Evolutionary conservation across 2,113 vertebrate genomes (phyloP), one percentile per base, ranked within the genome.

Genomic region (Anhinga rufa): DNA sequence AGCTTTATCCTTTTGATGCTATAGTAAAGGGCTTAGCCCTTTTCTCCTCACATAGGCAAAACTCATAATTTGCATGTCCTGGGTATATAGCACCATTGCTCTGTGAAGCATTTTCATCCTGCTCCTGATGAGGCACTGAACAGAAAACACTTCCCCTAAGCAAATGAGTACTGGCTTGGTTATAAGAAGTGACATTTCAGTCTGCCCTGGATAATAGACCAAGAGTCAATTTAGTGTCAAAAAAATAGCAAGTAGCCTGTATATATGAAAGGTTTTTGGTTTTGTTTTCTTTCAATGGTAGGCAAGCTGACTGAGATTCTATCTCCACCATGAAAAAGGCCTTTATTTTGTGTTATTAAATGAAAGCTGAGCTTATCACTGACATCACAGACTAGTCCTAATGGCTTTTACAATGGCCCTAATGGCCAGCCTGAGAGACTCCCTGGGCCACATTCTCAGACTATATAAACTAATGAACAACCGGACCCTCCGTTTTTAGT

Each of bases 271-370:
- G 70, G 54, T 32, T 94, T 95, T 62, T 65, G 44, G 70, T 22
- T 91, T 95, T 91, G 74, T 77, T 96, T 95, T 93, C 78, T 75
- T 85, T 58, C 79, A 92, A 10, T 57, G 44, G 8, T 49, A 72
- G 54, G 74, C 29, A 65, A 91, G 28, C 44, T 72, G 61, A 34
- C 83, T 76, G 82, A 89, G 88, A 92, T 89, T 91, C 86, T 91
- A 77, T 95, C 91, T 93, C 42, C 29, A 66, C 44, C 84, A 80
- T 74, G 84, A 92, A 95, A 93, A 96, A 93, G 78, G 17, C 66
- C 89, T 91, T 93, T 95, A 95, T 93, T 96, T 95, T 90, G 54
- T 88, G 51, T 95, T 95, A 95, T 94, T 95, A 95, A 95, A 95
- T 83, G 94, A 95, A 96, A 97, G 40, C 78, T 81, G 92, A 97